Percentiles rank a stretch among this genome's conserved stretches.
phyloP scores from a whole-genome alignment of 1,140 invertebrate species.

The Diploscapter pachys region DNA sequence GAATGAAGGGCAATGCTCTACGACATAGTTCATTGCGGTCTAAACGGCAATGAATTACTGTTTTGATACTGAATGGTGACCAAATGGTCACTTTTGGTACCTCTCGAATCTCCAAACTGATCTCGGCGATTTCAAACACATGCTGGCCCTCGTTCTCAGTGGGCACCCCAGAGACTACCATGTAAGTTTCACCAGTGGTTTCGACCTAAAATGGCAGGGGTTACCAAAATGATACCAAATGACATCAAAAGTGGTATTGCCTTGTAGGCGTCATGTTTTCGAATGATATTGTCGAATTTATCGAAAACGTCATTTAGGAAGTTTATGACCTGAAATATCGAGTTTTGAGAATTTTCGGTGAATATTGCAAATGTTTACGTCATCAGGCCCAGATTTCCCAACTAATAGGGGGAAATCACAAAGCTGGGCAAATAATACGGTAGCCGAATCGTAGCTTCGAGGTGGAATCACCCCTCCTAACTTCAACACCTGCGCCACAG shows the following conservation, averaged over 20 bases:
- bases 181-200: slow-evolving; percentile 68
- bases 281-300: slow-evolving; percentile 74
- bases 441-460: slow-evolving; percentile 51
- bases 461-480: slow-evolving; percentile 67
- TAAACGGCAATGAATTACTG: slow-evolving; percentile 8
- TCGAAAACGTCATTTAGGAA: slow-evolving; percentile 76
- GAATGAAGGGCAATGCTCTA: slow-evolving; percentile 46
- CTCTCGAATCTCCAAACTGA: slow-evolving; percentile 59
- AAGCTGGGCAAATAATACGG: slow-evolving; percentile 57
- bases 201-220: slow-evolving; percentile 39
- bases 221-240: neutral
- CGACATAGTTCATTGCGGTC: slow-evolving; percentile 41
- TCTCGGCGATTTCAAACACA: slow-evolving; percentile 65
- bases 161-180: slow-evolving; percentile 81
- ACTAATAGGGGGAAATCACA: slow-evolving; percentile 52
- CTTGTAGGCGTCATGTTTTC: slow-evolving; percentile 76
- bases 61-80: neutral
- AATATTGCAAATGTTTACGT: slow-evolving; percentile 42
- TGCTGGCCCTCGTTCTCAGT: slow-evolving; percentile 72
- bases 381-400: slow-evolving; percentile 59
- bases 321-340: slow-evolving; percentile 68
- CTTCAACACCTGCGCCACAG: slow-evolving; percentile 88
- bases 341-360: too few species aligned
- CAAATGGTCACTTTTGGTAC: slow-evolving; percentile 25
- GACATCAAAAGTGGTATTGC: neutral